Percentiles rank a stretch among this genome's conserved stretches.
phyloP scores from a whole-genome alignment of 2,888 invertebrate species.

The Lithodes maja region DNA sequence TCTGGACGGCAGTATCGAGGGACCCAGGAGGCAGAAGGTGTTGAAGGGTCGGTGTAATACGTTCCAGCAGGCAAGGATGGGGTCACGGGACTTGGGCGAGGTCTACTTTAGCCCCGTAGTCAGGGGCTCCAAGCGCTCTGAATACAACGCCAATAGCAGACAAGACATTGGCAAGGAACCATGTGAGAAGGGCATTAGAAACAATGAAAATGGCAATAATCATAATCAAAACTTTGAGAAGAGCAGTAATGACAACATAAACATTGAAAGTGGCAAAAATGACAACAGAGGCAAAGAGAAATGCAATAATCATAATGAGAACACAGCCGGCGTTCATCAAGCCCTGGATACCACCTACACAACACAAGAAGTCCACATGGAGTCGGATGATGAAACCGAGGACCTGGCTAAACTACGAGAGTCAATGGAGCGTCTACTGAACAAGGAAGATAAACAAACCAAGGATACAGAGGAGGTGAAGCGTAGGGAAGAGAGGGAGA shows the following conservation, averaged over 20 bases:
- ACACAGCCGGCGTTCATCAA: background rate
- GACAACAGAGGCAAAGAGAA: background rate
- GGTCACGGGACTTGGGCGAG: background rate
- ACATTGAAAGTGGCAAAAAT: background rate
- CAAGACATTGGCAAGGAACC: background rate
- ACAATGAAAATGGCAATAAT: background rate
- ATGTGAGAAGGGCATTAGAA: no score
- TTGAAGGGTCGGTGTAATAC: background rate
- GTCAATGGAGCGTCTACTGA: conserved; percentile 41
- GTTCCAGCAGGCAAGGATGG: background rate
- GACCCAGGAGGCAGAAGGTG: background rate
- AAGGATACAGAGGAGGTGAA: no score
- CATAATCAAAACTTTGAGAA: background rate
- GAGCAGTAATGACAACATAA: background rate
- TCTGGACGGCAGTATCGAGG: background rate
- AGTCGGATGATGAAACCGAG: conserved; percentile 50
- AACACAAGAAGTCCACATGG: background rate
- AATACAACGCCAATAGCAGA: background rate
- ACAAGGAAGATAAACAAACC: no score
- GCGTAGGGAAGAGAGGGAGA: background rate
- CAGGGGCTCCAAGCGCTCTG: background rate
- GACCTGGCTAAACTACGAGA: conserved; percentile 30
- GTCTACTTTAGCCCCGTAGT: background rate
- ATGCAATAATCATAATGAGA: background rate
- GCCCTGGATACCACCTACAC: background rate